Base-by-base conservation (phyloP, 1,140 invertebrate genomes). In the Lepidurus apus region DNA sequence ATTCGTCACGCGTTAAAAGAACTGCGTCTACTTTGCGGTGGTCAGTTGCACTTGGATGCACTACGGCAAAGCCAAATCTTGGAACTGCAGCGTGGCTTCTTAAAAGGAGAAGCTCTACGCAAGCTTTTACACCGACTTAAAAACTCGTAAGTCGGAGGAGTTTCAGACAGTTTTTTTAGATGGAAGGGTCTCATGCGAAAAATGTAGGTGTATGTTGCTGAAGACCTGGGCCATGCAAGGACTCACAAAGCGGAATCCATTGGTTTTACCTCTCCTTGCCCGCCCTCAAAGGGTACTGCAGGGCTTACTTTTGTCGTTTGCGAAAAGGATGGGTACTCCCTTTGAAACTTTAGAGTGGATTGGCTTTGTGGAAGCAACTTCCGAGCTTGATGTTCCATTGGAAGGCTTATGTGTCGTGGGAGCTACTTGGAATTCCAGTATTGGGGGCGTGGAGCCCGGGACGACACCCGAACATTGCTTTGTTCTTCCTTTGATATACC, bases 1-100 rank as follows among this genome's bases (percentile, higher is more conserved):
- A 17, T 65, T 17, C 53, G 53, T 7, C 8, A 65, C 6, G 53
- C n/a, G 6, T 17, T 65, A 21, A 65, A 65, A 65, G 53, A 65
- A 21, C 2, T 65, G 13, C 53, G 53, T 9, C 21, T 65, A 65
- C 17, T 65, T 13, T 65, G 53, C 53, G 21, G 53, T 7, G 53
- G 53, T n/a, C 53, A 65, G 53, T 65, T 65, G 7, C 53, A 65
- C 53, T 65, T 65, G 53, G 53, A 65, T 65, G 21, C 53, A 65
- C 1, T 65, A 21, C 53, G 53, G 21, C 53, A 65, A 65, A 9
- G 53, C n/a, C 53, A 65, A 65, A 65, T 65, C 13, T 7, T 17
- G 21, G 53, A 65, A 8, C 8, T 65, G 13, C 53, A 65, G 53
- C n/a, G 53, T 65, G 53, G 53, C 17, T 65, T n/a, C n/a, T 65